Conservation (phyloP, 2,888 invertebrate genomes). For the Dolichopus griseipennis region DNA sequence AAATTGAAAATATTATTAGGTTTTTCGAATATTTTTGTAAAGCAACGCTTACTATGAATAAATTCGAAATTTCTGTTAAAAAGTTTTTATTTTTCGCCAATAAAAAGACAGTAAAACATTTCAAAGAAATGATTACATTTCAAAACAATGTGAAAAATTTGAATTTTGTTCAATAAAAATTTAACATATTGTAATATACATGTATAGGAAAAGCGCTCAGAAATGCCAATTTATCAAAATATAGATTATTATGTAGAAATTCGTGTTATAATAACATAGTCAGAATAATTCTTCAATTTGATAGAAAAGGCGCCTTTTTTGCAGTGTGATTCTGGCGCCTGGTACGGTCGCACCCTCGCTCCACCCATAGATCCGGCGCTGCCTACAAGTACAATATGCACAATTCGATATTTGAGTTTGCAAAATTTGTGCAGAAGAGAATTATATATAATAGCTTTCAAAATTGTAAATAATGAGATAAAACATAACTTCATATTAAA, state of each 20-base stretch:
- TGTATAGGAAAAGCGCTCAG: conserved; percentile 7
- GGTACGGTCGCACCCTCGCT: background rate
- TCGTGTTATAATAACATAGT: conserved; percentile 7
- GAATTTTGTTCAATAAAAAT: conserved; percentile 8
- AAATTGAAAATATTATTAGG: conserved; percentile 7
- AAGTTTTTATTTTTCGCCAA: conserved; percentile 7
- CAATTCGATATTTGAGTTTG: too few relatives aligned
- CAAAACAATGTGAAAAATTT: conserved; percentile 8
- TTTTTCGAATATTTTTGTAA: conserved; percentile 8
- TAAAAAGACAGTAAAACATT: conserved; percentile 11
- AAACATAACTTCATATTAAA: too few relatives aligned
- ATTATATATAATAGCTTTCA: too few relatives aligned
- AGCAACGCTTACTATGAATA: conserved; percentile 10
- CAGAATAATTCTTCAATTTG: conserved; percentile 8
- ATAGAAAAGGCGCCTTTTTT: conserved; percentile 7
- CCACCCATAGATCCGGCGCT: background rate
- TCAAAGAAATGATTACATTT: background rate
- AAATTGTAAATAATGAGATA: too few relatives aligned
- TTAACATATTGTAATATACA: conserved; percentile 6
- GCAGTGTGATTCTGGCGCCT: background rate
- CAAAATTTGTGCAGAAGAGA: too few relatives aligned
- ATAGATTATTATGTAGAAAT: conserved; percentile 7
- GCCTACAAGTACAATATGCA: too few relatives aligned
- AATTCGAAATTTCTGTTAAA: conserved; percentile 9
- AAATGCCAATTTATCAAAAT: conserved; percentile 7